Conservation (phyloP, 2,797 vertebrate genomes). For the Sebastes melanostomus region DNA sequence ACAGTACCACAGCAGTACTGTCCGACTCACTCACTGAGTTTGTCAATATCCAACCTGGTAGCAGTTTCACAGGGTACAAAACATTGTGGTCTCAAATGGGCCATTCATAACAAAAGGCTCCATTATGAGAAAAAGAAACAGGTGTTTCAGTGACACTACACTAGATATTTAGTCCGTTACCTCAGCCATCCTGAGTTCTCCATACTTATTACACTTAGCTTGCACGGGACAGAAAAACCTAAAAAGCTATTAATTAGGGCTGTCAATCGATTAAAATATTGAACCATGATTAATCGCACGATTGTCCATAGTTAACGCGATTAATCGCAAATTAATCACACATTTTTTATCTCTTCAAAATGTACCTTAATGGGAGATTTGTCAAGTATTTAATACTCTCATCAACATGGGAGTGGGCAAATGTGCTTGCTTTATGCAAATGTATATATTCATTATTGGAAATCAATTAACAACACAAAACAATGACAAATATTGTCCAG, state of each 20-base stretch:
- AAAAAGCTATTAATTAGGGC: neutral
- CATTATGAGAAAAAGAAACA: neutral
- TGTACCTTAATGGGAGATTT: no score
- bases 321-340: no score
- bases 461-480: no score
- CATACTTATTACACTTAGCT: neutral
- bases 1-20: conserved; percentile 41
- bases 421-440: no score
- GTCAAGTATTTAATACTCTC: no score
- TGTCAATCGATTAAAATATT: no score
- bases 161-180: neutral
- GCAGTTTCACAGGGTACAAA: conserved; percentile 21
- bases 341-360: no score
- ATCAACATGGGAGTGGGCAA: no score
- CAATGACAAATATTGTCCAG: no score
- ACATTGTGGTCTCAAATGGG: conserved; percentile 21
- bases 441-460: no score
- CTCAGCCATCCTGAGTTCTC: neutral
- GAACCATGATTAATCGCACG: no score
- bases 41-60: conserved; percentile 46
- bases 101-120: conserved; percentile 6
- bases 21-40: conserved; percentile 52
- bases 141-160: neutral
- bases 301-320: no score
- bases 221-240: neutral